Evolutionary conservation across 2,113 vertebrate genomes (phyloP).

Genomic region (Nannospalax galili): DNA sequence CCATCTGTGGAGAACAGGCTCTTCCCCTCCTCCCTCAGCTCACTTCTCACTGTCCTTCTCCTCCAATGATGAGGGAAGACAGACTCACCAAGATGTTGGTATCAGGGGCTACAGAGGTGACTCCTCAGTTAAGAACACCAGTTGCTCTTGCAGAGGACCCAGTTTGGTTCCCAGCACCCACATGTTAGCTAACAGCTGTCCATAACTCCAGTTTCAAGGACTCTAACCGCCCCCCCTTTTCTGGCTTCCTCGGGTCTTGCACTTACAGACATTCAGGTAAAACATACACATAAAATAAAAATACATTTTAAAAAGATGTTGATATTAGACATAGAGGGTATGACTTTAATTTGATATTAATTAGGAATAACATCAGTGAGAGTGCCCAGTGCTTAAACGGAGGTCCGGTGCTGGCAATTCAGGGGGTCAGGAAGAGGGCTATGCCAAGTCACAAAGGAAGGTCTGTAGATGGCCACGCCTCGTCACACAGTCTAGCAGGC

Average conservation of each 20-base stretch:
- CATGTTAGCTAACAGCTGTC: too few species aligned
- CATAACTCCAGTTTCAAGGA: too few species aligned
- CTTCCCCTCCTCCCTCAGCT: background rate
- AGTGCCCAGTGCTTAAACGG: background rate
- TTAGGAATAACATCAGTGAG: background rate
- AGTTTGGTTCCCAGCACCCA: too few species aligned
- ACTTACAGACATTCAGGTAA: too few species aligned
- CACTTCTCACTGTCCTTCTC: background rate
- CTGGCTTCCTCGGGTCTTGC: too few species aligned
- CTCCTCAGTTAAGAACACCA: too few species aligned
- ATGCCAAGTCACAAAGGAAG: background rate
- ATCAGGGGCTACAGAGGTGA: too few species aligned
- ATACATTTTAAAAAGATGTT: too few species aligned
- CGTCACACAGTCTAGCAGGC: background rate
- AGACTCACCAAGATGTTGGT: background rate
- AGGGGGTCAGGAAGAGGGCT: background rate
- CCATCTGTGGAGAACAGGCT: background rate
- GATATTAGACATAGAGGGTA: background rate
- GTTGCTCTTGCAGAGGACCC: too few species aligned
- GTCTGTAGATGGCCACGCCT: background rate
- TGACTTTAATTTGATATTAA: too few species aligned
- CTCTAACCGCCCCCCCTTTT: too few species aligned
- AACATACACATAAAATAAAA: too few species aligned
- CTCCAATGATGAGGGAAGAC: background rate
- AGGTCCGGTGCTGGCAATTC: background rate